These are phyloP conservation scores for Riparia riparia DNA, from an alignment of 2,113 vertebrate genomes.

Conservation along the genomic window DNA sequence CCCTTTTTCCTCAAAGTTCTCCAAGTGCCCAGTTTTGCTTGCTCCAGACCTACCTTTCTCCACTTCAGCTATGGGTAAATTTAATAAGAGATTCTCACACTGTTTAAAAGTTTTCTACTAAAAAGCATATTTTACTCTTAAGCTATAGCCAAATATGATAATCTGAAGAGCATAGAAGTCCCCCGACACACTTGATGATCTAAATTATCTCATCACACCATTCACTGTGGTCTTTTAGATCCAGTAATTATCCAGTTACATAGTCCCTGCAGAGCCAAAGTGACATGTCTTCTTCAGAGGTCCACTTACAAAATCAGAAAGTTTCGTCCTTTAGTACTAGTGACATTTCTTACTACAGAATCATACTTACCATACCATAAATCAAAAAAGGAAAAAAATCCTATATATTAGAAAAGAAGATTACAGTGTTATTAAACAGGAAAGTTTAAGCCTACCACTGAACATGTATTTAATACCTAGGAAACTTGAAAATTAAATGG, in stretches of 20 bases:
- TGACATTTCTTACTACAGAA: background rate
- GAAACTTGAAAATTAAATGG: background rate
- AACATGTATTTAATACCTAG: background rate
- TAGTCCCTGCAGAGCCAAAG: background rate
- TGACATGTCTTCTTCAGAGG: background rate
- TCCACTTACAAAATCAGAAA: background rate
- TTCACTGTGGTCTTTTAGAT: conserved; percentile 46
- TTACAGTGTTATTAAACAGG: background rate
- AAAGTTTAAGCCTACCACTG: background rate
- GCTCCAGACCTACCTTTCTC: background rate
- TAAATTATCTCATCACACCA: conserved; percentile 47
- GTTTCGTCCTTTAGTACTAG: background rate
- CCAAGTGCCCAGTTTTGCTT: background rate
- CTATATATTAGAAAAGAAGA: background rate
- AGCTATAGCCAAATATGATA: background rate
- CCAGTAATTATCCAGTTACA: background rate
- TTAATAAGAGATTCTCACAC: background rate
- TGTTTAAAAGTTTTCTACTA: background rate
- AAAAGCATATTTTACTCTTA: background rate
- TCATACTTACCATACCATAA: background rate
- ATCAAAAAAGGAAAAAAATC: background rate
- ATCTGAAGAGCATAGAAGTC: background rate
- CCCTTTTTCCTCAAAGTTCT: background rate
- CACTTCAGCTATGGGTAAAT: background rate
- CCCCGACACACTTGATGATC: background rate